Evolutionary conservation across 2,888 invertebrate species (phyloP).

Genomic region (Drosophila trichaetosa): DNA sequence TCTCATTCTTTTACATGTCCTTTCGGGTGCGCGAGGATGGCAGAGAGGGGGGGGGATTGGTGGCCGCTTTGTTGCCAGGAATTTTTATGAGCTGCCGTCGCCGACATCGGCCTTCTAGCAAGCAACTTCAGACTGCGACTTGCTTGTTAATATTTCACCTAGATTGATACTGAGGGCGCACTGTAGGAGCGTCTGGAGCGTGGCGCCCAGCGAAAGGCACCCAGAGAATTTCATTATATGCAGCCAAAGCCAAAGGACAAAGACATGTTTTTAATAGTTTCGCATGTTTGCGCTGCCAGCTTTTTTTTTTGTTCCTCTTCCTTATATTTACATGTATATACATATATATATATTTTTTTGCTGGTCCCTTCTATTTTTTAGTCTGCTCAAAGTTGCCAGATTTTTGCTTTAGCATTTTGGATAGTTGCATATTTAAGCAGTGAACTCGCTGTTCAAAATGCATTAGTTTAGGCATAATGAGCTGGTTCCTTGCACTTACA

Average conservation of each 20-base stretch:
- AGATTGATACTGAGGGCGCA: constrained; percentile 72
- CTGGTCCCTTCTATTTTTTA: constrained; percentile 18
- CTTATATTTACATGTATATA: background rate
- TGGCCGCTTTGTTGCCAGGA: constrained; percentile 62
- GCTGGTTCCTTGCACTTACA: background rate
- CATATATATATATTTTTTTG: background rate
- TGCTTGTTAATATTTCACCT: constrained; percentile 78
- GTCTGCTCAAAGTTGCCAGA: constrained; percentile 46
- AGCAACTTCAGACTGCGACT: constrained; percentile 52
- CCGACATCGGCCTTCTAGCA: constrained; percentile 52
- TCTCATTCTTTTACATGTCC: constrained; percentile 11
- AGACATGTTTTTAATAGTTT: constrained; percentile 79
- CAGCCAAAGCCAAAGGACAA: constrained; percentile 67
- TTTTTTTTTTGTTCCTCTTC: constrained; percentile 9
- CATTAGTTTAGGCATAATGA: constrained; percentile 30
- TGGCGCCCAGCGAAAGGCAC: constrained; percentile 29
- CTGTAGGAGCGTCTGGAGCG: constrained; percentile 7
- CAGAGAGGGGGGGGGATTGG: background rate
- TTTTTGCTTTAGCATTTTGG: constrained; percentile 51
- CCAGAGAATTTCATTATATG: constrained; percentile 77
- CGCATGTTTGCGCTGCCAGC: constrained; percentile 67
- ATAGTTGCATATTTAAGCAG: constrained; percentile 65
- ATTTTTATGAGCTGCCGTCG: constrained; percentile 82
- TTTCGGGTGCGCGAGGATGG: background rate
- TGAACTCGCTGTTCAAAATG: constrained; percentile 33